Base-by-base conservation (phyloP, 2,797 vertebrate genomes). In the Xenopus petersii region DNA sequence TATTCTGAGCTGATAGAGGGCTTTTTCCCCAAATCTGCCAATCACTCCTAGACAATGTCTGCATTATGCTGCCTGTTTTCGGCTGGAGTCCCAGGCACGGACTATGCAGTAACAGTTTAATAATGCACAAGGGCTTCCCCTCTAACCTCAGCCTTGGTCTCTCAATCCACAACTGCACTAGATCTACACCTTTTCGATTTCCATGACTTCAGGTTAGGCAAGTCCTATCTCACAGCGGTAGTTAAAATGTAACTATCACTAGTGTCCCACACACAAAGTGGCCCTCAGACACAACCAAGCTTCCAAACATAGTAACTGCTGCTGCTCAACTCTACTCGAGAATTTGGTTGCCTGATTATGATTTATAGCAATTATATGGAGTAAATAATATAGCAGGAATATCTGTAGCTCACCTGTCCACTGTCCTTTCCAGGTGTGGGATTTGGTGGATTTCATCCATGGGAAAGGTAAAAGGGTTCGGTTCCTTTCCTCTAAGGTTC, bases 361-460 rank as follows among this genome's bases (percentile, higher is more conserved):
- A 42, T 42, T 42, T 6, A 42, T 5, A 42, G 6, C 36, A 42
- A 42, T 42, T 42, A 42, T 6, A 42, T 42, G 36, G 8, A 5
- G 26, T 30, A 30, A 30, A 30, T 30, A 30, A 30, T 30, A 30
- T 2, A 30, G 26, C 2, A 42, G 36, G 5, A 5, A 42, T 30
- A 30, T 42, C 36, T 7, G 36, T 42, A 42, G 36, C 36, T 42
- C 36, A 42, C 36, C 97, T 87, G 96, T 73, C 96, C 97, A 99
- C 83, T 96, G 97, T 73, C 93, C 94, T 83, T 96, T 98, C 96
- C 96, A 99, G 65, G 93, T 84, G 77, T 99, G 97, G 48, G 96
- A 95, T 81, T 99, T 99, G 33, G 96, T 98, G 69, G 94, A 95
- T 86, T 98, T 99, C 97, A 99, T 99, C 97, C 97, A 99, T 9